Percentiles rank a stretch among this genome's conserved stretches.
These are phyloP conservation scores for Bombus pyrosoma DNA, from an alignment of 1,140 invertebrate genomes.

Conservation along the genomic window DNA sequence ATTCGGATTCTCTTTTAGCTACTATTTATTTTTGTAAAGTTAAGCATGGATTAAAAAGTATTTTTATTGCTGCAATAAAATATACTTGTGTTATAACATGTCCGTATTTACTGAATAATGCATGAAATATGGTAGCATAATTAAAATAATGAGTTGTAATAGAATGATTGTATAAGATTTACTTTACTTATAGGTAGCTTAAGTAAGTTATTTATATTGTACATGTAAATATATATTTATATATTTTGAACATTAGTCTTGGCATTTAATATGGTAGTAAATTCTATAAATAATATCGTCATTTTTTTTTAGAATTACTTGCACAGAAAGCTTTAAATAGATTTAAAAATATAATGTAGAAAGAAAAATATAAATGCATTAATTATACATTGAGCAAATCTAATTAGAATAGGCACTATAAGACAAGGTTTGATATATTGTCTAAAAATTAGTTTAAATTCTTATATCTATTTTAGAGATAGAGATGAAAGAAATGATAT, in stretches of 20 bases:
- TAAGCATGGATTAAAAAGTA: neutral
- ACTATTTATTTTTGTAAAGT: neutral
- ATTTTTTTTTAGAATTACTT: constrained; percentile 24
- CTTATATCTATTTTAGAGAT: neutral
- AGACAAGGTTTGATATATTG: neutral
- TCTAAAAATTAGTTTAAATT: neutral
- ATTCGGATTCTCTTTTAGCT: neutral
- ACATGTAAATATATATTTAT: constrained; percentile 49
- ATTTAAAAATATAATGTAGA: neutral
- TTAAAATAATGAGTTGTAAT: constrained; percentile 25
- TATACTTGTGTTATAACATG: neutral
- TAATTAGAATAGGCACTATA: constrained; percentile 5
- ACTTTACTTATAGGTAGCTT: constrained; percentile 38
- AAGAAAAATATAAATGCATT: constrained; percentile 6
- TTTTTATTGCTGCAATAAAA: neutral
- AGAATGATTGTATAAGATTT: constrained; percentile 33
- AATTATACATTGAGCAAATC: constrained; percentile 8
- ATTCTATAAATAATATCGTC: constrained; percentile 10
- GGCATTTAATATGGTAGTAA: constrained; percentile 21
- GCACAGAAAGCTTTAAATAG: neutral
- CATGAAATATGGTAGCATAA: neutral
- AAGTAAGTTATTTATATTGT: constrained; percentile 59
- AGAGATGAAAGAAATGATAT: constrained; percentile 7
- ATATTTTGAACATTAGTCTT: constrained; percentile 51
- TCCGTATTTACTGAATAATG: constrained; percentile 14